Base-by-base conservation (phyloP, 2,113 vertebrate species). In the Paedocypris sp. region DNA sequence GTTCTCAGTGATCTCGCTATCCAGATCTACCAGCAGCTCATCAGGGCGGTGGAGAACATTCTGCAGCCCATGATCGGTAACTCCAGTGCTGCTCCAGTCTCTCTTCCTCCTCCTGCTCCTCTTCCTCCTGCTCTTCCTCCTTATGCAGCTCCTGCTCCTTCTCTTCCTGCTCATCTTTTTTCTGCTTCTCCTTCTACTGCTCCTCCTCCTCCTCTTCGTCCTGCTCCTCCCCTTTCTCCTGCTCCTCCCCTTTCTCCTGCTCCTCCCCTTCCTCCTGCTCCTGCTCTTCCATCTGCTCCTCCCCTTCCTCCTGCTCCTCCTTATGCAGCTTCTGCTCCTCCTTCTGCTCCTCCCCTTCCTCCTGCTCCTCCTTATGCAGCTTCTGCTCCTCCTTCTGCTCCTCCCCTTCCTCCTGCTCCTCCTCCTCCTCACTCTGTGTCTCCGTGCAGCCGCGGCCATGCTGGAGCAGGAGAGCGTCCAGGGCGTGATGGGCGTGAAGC, bases 11-110 rank as follows among this genome's bases (percentile, higher is more conserved):
- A 97, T 69, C 73, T 99, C 72, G 87, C 90, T 25, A 91, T 97
- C 73, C 94, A 97, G 73, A 95, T 97, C 71, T 98, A 98, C 79
- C 91, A 92, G 69, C 92, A 97, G 45, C 89, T 99, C 1, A 90
- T 93, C 70, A 86, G 90, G 67, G 90, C 92, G 48, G 72, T 91
- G 68, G 93, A 95, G 68, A 87, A 88, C 36, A 83, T 85, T 70
- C 78, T 99, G 43, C 92, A 95, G 66, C 90, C 92, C 2, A 85
- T 96, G 83, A 97, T 97, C 23, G 92, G 95, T 99, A 82, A 61
- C 5, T 9, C 41, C 2, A n/a, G n/a, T n/a, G n/a, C n/a, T n/a
- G n/a, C n/a, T n/a, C n/a, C n/a, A n/a, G n/a, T n/a, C n/a, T n/a
- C n/a, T n/a, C n/a, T n/a, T n/a, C n/a, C n/a, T n/a, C n/a, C n/a